Evolutionary conservation across 2,113 vertebrate genomes (phyloP).

Genomic region (Melanocharis versteri): DNA sequence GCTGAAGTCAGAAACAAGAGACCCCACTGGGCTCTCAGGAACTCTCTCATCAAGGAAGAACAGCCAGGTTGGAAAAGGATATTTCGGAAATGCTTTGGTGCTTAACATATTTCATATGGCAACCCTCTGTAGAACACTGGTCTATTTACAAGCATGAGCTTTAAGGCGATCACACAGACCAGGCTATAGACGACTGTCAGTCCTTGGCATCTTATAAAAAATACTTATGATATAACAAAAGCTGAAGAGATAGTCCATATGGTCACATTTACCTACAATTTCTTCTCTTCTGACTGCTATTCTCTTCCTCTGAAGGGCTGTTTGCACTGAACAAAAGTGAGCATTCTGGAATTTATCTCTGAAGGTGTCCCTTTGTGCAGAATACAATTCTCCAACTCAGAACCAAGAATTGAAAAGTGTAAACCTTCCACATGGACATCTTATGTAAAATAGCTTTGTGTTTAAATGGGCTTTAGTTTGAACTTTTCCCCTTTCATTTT

Average conservation of each 20-base stretch:
- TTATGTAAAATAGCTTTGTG: constrained; percentile 46
- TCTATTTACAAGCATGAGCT: background rate
- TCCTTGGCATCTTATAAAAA: background rate
- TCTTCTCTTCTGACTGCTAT: background rate
- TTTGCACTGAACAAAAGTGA: background rate
- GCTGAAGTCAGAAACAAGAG: background rate
- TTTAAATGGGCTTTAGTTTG: constrained; percentile 39
- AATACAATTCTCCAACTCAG: background rate
- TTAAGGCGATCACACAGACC: background rate
- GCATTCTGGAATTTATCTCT: background rate
- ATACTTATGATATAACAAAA: background rate
- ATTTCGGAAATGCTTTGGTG: constrained; percentile 9
- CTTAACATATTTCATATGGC: background rate
- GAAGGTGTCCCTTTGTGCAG: background rate
- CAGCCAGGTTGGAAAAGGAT: background rate
- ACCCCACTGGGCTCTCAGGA: background rate
- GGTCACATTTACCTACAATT: background rate
- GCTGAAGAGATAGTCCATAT: background rate
- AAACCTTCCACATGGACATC: background rate
- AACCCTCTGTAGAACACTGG: background rate
- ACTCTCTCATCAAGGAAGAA: background rate
- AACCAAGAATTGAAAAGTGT: background rate
- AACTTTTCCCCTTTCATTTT: background rate
- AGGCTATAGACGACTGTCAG: background rate
- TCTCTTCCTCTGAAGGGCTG: background rate